Conservation (phyloP, 2,797 vertebrate species). For the Gymnothorax reevesii region DNA sequence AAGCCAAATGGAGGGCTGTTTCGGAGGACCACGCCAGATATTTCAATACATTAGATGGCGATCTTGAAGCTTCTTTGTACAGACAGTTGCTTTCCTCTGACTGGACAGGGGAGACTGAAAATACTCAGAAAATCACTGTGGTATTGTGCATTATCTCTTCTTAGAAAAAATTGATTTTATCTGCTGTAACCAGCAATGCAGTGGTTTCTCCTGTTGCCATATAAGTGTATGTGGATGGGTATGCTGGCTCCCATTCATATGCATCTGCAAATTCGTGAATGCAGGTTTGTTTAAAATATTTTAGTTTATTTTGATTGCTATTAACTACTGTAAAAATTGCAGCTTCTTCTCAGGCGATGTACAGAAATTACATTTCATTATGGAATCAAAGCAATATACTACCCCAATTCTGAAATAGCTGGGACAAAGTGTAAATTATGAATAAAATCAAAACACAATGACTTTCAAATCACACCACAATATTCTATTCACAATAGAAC, state of each 20-base stretch:
- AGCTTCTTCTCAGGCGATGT: no score
- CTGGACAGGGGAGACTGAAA: not conserved
- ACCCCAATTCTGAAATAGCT: no score
- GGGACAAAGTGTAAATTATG: no score
- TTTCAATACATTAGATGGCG: constrained; percentile 25
- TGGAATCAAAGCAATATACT: no score
- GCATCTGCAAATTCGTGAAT: no score
- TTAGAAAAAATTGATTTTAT: not conserved
- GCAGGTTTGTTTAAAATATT: no score
- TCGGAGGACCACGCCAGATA: constrained; percentile 41
- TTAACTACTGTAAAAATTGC: no score
- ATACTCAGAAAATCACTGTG: not conserved
- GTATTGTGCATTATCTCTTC: not conserved
- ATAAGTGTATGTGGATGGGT: not conserved
- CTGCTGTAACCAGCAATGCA: not conserved
- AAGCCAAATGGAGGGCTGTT: constrained; percentile 49
- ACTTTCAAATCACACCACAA: no score
- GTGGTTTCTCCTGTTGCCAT: not conserved
- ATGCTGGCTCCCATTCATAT: not conserved
- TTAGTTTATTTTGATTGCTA: no score
- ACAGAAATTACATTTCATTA: no score
- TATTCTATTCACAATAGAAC: no score
- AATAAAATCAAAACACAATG: no score
- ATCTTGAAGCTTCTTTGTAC: not conserved
- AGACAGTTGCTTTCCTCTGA: not conserved